Conservation (phyloP, 2,113 vertebrate species). For the Cairina moschata region DNA sequence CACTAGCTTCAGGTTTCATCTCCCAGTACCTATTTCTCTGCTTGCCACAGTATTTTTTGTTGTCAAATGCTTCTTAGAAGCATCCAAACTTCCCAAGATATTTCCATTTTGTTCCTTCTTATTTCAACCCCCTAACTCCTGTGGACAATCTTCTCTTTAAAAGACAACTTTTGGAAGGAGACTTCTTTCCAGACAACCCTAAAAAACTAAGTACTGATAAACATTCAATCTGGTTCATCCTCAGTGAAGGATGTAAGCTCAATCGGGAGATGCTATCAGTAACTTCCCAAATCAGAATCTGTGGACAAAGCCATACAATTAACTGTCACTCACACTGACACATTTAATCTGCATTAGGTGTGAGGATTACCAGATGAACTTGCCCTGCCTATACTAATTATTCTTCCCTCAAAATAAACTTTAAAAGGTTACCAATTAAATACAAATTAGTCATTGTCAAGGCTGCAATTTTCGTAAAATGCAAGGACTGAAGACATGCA, state of each 20-base stretch:
- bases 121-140: not conserved
- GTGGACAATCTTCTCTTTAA: accelerated
- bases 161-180: accelerated
- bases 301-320: not conserved
- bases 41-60: not conserved
- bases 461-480: not conserved
- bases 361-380: accelerated
- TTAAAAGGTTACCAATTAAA: not conserved
- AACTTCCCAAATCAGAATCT: not conserved
- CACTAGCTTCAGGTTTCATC: not conserved
- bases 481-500: not conserved
- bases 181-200: accelerated
- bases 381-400: not conserved
- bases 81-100: accelerated
- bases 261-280: accelerated
- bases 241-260: accelerated
- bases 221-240: not conserved
- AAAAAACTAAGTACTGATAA: not conserved
- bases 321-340: no score
- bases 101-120: not conserved
- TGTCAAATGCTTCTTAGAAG: not conserved
- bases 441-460: not conserved
- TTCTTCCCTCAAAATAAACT: not conserved
- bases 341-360: not conserved
- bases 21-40: not conserved